These are phyloP conservation scores for Cosmopolites sordidus DNA, from an alignment of 2,888 invertebrate genomes.

Conservation along the genomic window DNA sequence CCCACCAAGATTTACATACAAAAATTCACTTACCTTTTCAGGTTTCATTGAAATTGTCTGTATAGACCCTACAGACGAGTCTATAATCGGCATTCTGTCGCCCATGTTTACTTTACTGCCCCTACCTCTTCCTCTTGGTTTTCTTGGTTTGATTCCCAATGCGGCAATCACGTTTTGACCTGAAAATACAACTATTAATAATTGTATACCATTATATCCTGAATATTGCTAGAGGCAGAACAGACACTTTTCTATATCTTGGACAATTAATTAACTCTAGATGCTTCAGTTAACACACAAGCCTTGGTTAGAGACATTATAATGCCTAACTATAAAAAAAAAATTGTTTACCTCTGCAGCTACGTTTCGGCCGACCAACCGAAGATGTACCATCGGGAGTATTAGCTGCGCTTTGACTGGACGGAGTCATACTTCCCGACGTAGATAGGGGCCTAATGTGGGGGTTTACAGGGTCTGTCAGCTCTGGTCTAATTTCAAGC, in stretches of 20 bases:
- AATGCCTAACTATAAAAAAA: no score
- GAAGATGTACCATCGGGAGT: conserved; percentile 10
- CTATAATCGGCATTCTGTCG: conserved; percentile 24
- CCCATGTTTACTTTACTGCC: conserved; percentile 37
- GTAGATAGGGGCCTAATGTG: background rate
- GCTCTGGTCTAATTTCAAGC: conserved; percentile 40
- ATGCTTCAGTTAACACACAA: no score
- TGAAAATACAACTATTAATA: conserved; percentile 2
- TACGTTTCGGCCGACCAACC: conserved; percentile 45
- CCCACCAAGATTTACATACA: background rate
- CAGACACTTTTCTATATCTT: no score
- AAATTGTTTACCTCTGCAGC: conserved; percentile 40
- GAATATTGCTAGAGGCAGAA: background rate
- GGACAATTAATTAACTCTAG: no score
- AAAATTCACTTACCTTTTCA: conserved; percentile 34
- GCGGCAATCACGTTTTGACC: conserved; percentile 44
- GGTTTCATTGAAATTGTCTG: conserved; percentile 23
- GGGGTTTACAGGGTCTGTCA: conserved; percentile 1
- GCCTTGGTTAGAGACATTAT: no score
- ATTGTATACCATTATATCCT: background rate
- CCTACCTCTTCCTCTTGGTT: conserved; percentile 42
- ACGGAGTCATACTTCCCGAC: background rate
- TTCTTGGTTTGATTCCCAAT: conserved; percentile 46
- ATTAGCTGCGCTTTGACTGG: background rate
- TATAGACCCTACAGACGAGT: conserved; percentile 17